phyloP scores from a whole-genome alignment of 2,797 vertebrate genomes.

The Phyllotis vaccarum region DNA sequence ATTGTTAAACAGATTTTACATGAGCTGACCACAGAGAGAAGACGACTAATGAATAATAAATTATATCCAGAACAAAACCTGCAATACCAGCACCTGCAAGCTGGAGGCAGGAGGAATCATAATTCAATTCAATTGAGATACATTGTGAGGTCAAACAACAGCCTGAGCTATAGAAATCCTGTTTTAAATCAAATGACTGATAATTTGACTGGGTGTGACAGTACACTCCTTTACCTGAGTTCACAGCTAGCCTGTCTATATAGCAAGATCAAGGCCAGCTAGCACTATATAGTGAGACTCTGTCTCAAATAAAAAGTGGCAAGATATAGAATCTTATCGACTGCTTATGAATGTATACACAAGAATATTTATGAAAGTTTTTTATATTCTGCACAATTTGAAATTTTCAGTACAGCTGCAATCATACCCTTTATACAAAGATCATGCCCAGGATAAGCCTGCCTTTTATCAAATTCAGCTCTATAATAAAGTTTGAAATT shows the following conservation, averaged over 20 bases:
- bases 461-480: conserved; percentile 26
- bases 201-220: too few species aligned
- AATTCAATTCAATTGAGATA: neutral
- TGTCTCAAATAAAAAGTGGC: neutral
- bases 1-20: neutral
- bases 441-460: neutral
- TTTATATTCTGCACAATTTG: conserved; percentile 23
- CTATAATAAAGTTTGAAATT: neutral
- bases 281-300: neutral
- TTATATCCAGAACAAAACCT: neutral
- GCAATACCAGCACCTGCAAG: neutral
- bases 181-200: neutral
- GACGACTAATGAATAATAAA: neutral
- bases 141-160: neutral
- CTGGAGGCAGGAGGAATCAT: neutral
- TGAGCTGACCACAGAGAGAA: neutral
- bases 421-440: neutral
- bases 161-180: neutral
- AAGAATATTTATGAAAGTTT: neutral
- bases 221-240: neutral
- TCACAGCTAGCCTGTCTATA: neutral
- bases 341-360: neutral
- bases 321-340: neutral
- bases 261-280: neutral
- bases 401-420: neutral